Percentiles rank a stretch among this genome's conserved stretches.
Conservation (phyloP, 2,797 vertebrate genomes). For the Megaceryle alcyon region DNA sequence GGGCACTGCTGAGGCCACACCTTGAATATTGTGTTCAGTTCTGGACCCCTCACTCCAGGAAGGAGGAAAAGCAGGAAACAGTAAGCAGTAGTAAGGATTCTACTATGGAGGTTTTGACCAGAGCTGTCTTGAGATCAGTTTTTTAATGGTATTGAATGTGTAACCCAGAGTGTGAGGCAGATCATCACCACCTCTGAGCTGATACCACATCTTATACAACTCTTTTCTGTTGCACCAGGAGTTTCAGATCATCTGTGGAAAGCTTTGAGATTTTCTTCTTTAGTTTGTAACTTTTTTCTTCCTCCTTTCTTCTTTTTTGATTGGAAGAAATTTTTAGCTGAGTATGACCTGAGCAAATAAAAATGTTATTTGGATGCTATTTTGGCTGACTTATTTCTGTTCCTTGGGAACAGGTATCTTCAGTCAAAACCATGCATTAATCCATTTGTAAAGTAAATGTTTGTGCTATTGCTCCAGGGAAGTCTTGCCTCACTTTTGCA, state of each 20-base stretch:
- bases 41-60: no score
- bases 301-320: background rate
- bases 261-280: background rate
- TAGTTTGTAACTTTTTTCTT: background rate
- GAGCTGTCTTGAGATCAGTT: background rate
- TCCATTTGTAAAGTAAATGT: background rate
- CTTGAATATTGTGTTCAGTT: no score
- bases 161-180: background rate
- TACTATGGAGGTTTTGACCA: fast-evolving
- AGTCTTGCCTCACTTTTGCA: background rate
- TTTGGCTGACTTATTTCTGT: background rate
- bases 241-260: background rate
- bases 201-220: background rate
- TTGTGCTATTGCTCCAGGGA: background rate
- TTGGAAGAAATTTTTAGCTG: background rate
- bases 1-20: no score
- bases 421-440: background rate
- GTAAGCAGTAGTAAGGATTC: background rate
- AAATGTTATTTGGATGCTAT: background rate
- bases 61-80: background rate
- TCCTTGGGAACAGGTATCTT: background rate
- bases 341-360: background rate
- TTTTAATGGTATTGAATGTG: fast-evolving
- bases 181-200: background rate
- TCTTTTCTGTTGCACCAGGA: background rate